Evolutionary conservation across 2,113 vertebrate genomes (phyloP).

Genomic region (Proteles cristata): DNA sequence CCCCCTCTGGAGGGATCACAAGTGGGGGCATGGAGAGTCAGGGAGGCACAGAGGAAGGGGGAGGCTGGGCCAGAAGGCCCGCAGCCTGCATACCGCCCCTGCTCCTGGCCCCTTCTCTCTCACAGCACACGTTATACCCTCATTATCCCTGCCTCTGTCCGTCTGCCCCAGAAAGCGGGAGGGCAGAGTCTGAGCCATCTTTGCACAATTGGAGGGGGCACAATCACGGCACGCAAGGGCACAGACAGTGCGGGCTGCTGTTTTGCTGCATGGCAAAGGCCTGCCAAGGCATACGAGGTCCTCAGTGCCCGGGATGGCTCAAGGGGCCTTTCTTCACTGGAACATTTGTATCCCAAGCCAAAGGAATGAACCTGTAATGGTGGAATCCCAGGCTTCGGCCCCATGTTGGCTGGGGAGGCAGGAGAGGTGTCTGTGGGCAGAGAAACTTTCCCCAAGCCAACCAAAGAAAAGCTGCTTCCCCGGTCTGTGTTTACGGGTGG

Average conservation of each 20-base stretch:
- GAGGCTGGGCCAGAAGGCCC: not conserved
- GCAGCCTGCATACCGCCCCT: not conserved
- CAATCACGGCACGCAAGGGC: too few relatives aligned
- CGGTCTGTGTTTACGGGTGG: not conserved
- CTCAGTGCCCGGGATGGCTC: not conserved
- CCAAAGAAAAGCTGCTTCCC: not conserved
- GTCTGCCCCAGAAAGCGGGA: not conserved
- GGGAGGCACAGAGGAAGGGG: not conserved
- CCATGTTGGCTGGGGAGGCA: not conserved
- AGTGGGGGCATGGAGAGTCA: not conserved
- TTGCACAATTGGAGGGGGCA: not conserved
- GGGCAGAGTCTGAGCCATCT: not conserved
- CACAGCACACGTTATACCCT: not conserved
- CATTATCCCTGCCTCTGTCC: not conserved
- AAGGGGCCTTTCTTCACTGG: not conserved
- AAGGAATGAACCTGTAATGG: not conserved
- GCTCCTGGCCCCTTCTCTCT: not conserved
- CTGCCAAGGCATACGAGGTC: accelerated
- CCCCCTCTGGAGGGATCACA: not conserved
- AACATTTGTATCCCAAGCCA: not conserved
- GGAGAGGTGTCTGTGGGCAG: slow-evolving; percentile 1
- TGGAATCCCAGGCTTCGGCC: slow-evolving; percentile 21
- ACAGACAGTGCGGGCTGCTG: too few relatives aligned
- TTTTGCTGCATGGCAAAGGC: not conserved
- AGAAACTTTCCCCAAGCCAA: not conserved